These are phyloP conservation scores for Drosophila mojavensis DNA, from an alignment of 1,140 invertebrate genomes.

Conservation along the genomic window DNA sequence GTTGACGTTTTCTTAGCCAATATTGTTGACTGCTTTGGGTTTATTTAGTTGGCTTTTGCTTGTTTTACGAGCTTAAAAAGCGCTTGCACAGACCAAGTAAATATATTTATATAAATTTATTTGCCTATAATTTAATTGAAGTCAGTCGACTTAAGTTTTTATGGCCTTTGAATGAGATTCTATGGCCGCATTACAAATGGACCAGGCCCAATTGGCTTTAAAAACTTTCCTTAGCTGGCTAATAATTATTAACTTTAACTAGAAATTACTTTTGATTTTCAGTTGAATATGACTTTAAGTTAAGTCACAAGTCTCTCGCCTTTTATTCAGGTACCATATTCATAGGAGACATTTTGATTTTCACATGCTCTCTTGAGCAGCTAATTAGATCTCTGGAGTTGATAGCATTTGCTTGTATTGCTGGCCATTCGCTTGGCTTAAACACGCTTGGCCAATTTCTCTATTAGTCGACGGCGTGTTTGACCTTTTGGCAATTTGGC, in stretches of 20 bases:
- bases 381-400: constrained; percentile 11
- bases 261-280: background rate
- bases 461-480: constrained; percentile 28
- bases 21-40: constrained; percentile 65
- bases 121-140: constrained; percentile 79
- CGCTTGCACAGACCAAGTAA: constrained; percentile 29
- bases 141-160: constrained; percentile 31
- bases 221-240: constrained; percentile 1
- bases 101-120: constrained; percentile 70
- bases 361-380: constrained; percentile 1
- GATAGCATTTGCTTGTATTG: constrained; percentile 25
- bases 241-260: background rate
- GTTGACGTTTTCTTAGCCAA: constrained; percentile 61
- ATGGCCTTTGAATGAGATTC: constrained; percentile 7
- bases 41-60: constrained; percentile 63
- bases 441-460: constrained; percentile 40
- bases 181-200: constrained; percentile 14
- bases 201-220: constrained; percentile 9
- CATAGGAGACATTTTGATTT: background rate
- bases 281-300: too few relatives aligned
- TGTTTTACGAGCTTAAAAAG: constrained; percentile 68
- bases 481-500: constrained; percentile 38
- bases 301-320: too few relatives aligned
- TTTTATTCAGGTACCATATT: background rate
- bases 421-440: background rate